A percentile compares a stretch with the other conserved stretches of the same genome.
phyloP scores from a whole-genome alignment of 2,797 vertebrate genomes.

The Anabacerthia variegaticeps region DNA sequence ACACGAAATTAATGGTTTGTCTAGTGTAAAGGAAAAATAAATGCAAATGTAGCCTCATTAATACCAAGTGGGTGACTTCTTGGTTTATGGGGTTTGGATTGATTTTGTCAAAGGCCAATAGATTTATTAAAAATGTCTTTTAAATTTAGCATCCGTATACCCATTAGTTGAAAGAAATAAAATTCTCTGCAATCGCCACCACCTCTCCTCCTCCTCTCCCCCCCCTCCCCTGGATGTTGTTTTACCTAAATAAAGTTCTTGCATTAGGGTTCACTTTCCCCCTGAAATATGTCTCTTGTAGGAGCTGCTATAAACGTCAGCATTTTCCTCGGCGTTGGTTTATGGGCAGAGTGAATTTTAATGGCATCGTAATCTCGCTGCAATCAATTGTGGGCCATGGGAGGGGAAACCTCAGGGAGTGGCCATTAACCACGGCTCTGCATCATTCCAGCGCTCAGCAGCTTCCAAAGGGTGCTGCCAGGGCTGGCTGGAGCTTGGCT shows the following conservation, averaged over 20 bases:
- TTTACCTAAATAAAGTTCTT: slow-evolving; percentile 83
- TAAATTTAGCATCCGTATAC: slow-evolving; percentile 82
- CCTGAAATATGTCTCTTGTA: slow-evolving; percentile 85
- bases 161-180: slow-evolving; percentile 84
- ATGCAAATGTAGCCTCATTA: slow-evolving; percentile 85
- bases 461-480: slow-evolving; percentile 26
- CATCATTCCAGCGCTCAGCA: slow-evolving; percentile 66
- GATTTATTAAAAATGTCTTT: slow-evolving; percentile 85
- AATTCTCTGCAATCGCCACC: slow-evolving; percentile 74
- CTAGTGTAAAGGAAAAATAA: slow-evolving; percentile 85
- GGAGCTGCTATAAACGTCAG: slow-evolving; percentile 82
- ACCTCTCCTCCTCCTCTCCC: slow-evolving; percentile 69
- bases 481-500: background rate
- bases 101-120: slow-evolving; percentile 86
- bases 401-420: slow-evolving; percentile 62
- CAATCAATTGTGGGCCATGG: slow-evolving; percentile 77
- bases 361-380: slow-evolving; percentile 80
- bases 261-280: slow-evolving; percentile 80
- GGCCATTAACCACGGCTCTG: slow-evolving; percentile 77
- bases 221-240: slow-evolving; percentile 72
- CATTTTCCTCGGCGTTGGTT: slow-evolving; percentile 78
- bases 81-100: slow-evolving; percentile 85
- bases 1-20: slow-evolving; percentile 85
- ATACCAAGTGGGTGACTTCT: slow-evolving; percentile 85
- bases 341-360: slow-evolving; percentile 84